Conservation (phyloP, 1,140 invertebrate species). For the Drosophila auraria region DNA sequence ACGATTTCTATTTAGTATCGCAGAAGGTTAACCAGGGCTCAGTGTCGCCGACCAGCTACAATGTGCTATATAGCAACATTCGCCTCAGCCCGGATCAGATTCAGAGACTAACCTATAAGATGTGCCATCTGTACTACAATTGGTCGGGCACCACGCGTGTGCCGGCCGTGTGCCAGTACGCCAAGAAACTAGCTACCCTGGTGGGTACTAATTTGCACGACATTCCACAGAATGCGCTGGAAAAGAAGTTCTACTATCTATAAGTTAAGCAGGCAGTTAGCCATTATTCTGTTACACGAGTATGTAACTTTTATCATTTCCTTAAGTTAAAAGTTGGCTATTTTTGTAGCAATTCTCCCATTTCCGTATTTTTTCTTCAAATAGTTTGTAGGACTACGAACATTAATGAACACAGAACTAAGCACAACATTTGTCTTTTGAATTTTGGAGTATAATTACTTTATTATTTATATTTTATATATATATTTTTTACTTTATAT, state of each 20-base stretch:
- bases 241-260: constrained; percentile 86
- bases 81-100: constrained; percentile 89
- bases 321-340: background rate
- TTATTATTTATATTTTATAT: constrained; percentile 42
- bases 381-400: background rate
- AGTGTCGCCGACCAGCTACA: constrained; percentile 93
- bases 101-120: constrained; percentile 92
- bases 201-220: constrained; percentile 90
- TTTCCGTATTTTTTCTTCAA: background rate
- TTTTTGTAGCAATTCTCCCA: background rate
- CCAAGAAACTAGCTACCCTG: constrained; percentile 94
- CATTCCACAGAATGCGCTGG: constrained; percentile 86
- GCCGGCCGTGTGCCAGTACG: constrained; percentile 94
- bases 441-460: constrained; percentile 46
- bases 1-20: constrained; percentile 93
- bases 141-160: constrained; percentile 93
- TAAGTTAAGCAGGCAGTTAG: constrained; percentile 40
- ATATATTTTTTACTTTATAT: constrained; percentile 21
- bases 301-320: background rate
- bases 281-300: background rate
- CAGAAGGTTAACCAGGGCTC: constrained; percentile 93
- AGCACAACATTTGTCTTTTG: background rate
- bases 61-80: constrained; percentile 89
- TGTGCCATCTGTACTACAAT: constrained; percentile 94
- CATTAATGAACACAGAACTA: background rate